Percentiles rank a stretch among this genome's conserved stretches.
These are phyloP conservation scores for Erynnis tages DNA, from an alignment of 2,888 invertebrate species.

Conservation along the genomic window DNA sequence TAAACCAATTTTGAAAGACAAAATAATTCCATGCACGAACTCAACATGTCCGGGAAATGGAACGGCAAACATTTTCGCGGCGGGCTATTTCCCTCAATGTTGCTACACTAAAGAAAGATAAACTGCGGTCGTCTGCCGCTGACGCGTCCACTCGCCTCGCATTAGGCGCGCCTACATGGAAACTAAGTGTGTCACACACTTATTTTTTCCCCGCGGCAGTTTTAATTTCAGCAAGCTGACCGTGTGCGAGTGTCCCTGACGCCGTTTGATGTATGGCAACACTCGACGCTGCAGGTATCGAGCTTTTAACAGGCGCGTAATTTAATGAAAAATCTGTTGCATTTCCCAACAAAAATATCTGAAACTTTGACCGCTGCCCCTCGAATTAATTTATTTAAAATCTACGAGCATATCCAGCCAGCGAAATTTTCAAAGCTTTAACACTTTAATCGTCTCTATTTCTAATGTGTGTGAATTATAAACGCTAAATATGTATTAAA, in stretches of 20 bases:
- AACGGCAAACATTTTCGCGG: conserved; percentile 69
- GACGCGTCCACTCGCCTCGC: conserved; percentile 74
- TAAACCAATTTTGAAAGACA: conserved; percentile 22
- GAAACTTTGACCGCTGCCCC: conserved; percentile 9
- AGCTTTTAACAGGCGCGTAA: conserved; percentile 36
- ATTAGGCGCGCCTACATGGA: conserved; percentile 72
- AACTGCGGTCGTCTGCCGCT: conserved; percentile 68
- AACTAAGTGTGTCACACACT: conserved; percentile 74
- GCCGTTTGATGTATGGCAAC: conserved; percentile 68
- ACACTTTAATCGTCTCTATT: not conserved
- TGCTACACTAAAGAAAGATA: conserved; percentile 73
- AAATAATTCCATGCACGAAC: conserved; percentile 23
- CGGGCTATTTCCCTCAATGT: conserved; percentile 64
- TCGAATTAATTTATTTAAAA: conserved; percentile 17
- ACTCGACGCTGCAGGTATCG: conserved; percentile 53
- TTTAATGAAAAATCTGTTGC: conserved; percentile 29
- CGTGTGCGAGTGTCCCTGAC: conserved; percentile 54
- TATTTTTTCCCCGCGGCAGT: conserved; percentile 73
- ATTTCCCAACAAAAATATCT: conserved; percentile 25
- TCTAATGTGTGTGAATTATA: not conserved
- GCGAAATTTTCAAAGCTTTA: conserved; percentile 4
- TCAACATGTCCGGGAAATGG: conserved; percentile 41
- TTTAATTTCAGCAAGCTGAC: conserved; percentile 75
- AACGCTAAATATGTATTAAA: not conserved
- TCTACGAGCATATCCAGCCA: not conserved